Percentiles rank a stretch among this genome's conserved stretches.
Evolutionary conservation across 2,888 invertebrate genomes (phyloP).

Genomic region (Latrodectus hesperus): DNA sequence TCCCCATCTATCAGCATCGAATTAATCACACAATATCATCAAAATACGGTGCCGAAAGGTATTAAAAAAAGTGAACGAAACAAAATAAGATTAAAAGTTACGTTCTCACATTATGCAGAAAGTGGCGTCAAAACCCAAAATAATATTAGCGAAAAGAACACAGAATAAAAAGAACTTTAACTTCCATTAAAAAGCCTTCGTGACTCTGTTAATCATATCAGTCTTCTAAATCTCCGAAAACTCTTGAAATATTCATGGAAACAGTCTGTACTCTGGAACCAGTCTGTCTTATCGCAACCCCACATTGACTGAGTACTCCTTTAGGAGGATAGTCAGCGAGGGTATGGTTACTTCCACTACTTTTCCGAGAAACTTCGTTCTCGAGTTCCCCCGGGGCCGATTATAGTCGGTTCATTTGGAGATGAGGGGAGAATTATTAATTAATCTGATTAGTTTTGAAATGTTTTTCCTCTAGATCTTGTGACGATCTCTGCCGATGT

Average conservation of each 20-base stretch:
- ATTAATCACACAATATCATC: neutral
- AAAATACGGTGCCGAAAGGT: neutral
- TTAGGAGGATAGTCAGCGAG: neutral
- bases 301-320: conserved; percentile 14
- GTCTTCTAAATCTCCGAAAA: conserved; percentile 31
- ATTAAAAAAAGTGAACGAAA: neutral
- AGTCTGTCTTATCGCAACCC: conserved; percentile 23
- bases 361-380: conserved; percentile 12
- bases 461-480: neutral
- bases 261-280: conserved; percentile 37
- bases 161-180: no score
- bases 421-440: conserved; percentile 45
- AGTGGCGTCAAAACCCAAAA: neutral
- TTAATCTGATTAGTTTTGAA: conserved; percentile 42
- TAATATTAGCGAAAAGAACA: neutral
- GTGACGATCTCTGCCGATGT: neutral
- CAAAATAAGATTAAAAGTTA: neutral
- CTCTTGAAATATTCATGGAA: conserved; percentile 64
- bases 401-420: conserved; percentile 46
- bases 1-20: neutral
- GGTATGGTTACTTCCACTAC: conserved; percentile 8
- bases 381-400: conserved; percentile 25
- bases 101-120: neutral
- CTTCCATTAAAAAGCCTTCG: conserved; percentile 43
- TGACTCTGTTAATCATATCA: conserved; percentile 63